Evolutionary conservation across 1,140 invertebrate genomes (phyloP).

Genomic region (Drosophila leontia): DNA sequence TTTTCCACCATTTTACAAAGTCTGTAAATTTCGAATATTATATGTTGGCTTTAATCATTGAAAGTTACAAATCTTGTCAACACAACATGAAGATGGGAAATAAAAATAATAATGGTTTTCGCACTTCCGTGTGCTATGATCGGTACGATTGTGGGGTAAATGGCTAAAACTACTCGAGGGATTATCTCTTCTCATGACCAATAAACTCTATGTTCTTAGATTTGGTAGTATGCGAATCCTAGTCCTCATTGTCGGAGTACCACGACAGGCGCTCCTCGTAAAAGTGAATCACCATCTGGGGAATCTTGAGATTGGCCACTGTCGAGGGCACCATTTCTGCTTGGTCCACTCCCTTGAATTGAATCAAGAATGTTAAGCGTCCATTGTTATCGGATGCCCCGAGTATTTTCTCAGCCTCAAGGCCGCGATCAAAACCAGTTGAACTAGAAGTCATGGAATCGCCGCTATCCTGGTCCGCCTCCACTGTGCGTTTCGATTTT

Average conservation of each 20-base stretch:
- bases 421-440: conserved; percentile 94
- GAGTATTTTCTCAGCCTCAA: conserved; percentile 97
- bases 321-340: conserved; percentile 96
- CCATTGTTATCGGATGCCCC: conserved; percentile 88
- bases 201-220: not conserved
- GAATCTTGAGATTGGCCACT: conserved; percentile 95
- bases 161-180: conserved; percentile 6
- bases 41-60: conserved; percentile 17
- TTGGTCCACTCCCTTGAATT: conserved; percentile 97
- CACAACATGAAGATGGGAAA: conserved; percentile 5
- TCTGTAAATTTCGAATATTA: not conserved
- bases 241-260: conserved; percentile 93
- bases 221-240: not conserved
- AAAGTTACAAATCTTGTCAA: conserved; percentile 10
- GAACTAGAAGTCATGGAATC: conserved; percentile 13
- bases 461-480: conserved; percentile 37
- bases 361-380: conserved; percentile 97
- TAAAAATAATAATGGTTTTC: not conserved
- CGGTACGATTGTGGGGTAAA: not conserved
- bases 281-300: conserved; percentile 97
- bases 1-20: not conserved
- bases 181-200: not conserved
- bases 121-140: not conserved
- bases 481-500: conserved; percentile 53
- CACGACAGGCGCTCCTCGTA: conserved; percentile 97